phyloP scores from a whole-genome alignment of 2,888 invertebrate genomes.

The Alloscopus bannaensis region DNA sequence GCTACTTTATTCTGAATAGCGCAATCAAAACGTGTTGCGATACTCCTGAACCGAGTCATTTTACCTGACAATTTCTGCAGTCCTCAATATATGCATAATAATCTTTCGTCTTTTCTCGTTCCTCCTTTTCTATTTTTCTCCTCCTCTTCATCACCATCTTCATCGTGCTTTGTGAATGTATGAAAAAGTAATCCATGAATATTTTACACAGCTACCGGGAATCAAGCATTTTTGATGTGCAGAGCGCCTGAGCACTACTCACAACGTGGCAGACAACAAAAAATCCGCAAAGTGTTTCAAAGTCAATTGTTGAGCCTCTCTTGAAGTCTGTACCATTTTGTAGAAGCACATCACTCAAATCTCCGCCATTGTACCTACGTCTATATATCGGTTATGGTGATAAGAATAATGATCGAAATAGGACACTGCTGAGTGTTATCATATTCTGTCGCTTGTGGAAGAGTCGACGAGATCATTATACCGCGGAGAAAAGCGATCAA shows the following conservation, averaged over 20 bases:
- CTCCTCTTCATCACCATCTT: constrained; percentile 15
- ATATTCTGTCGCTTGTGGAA: too few relatives aligned
- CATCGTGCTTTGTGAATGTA: constrained; percentile 27
- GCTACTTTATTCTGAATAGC: too few relatives aligned
- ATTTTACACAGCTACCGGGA: constrained; percentile 45
- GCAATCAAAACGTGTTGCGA: too few relatives aligned
- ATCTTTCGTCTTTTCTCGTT: too few relatives aligned
- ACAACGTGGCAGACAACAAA: constrained; percentile 29
- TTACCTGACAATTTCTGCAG: too few relatives aligned
- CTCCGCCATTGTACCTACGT: constrained; percentile 41
- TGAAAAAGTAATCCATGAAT: constrained; percentile 52
- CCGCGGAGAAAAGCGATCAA: constrained; percentile 10
- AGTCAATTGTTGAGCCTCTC: constrained; percentile 44
- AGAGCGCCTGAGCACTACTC: constrained; percentile 10
- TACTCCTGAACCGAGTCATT: too few relatives aligned
- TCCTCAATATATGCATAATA: too few relatives aligned
- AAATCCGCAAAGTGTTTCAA: constrained; percentile 27
- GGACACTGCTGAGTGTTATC: not conserved
- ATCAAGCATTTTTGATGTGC: constrained; percentile 29
- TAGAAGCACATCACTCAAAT: not conserved
- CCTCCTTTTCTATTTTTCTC: constrained; percentile 20
- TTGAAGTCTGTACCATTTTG: constrained; percentile 13
- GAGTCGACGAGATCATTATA: too few relatives aligned
- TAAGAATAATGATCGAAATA: constrained; percentile 8
- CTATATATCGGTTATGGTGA: too few relatives aligned